Evolutionary conservation across 2,797 vertebrate genomes (phyloP).

Genomic region (Loriculus beryllinus): DNA sequence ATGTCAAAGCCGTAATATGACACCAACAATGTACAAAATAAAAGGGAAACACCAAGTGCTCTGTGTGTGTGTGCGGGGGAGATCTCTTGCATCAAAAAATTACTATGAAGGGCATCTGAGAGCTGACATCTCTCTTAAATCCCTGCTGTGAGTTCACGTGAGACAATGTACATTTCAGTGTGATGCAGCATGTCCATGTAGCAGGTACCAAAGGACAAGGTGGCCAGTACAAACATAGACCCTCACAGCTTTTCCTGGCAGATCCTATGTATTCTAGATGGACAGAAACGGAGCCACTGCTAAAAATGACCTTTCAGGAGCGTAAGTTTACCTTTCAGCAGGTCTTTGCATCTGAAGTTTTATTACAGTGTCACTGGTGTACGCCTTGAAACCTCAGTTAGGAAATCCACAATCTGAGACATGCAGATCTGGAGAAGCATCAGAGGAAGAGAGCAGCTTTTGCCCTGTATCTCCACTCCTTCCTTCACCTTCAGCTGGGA

Average conservation of each 20-base stretch:
- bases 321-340: neutral
- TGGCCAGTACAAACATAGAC: neutral
- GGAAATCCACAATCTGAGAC: neutral
- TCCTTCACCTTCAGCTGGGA: neutral
- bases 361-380: neutral
- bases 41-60: neutral
- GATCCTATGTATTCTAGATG: neutral
- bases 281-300: neutral
- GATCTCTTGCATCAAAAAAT: neutral
- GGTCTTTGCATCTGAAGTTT: neutral
- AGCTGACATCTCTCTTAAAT: neutral
- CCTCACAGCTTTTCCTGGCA: neutral
- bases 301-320: neutral
- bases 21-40: neutral
- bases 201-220: neutral
- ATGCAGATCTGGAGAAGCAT: neutral
- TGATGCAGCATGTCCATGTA: rapidly evolving
- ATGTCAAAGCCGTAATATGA: neutral
- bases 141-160: neutral
- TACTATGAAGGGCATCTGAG: neutral
- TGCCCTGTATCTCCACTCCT: neutral
- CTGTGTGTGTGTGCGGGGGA: neutral
- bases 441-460: neutral
- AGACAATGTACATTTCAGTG: rapidly evolving
- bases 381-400: neutral